Evolutionary conservation across 2,113 vertebrate genomes (phyloP).

Genomic region (Cavia porcellus): DNA sequence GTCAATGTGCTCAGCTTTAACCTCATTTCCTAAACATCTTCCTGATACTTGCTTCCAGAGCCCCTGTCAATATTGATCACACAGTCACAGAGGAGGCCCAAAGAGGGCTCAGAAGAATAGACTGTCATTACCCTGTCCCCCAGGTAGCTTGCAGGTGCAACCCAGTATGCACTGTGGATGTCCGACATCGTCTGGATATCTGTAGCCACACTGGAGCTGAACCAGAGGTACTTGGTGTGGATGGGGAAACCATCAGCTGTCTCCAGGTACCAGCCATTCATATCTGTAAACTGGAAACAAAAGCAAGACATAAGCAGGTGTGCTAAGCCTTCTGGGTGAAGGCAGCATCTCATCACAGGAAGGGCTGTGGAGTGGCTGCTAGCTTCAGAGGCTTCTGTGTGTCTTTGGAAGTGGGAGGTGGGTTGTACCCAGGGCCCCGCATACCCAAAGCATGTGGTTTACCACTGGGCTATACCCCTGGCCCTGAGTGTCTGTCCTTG

Average conservation of each 20-base stretch:
- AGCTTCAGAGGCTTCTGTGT: neutral
- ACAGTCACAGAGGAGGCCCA: neutral
- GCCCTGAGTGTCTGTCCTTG: neutral
- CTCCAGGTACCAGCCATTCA: conserved; percentile 93
- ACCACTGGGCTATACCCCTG: neutral
- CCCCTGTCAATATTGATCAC: neutral
- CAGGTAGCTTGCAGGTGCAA: conserved; percentile 93
- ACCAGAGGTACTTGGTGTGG: no score
- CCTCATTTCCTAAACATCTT: neutral
- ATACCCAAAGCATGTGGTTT: neutral
- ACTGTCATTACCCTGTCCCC: conserved; percentile 92
- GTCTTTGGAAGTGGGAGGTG: neutral
- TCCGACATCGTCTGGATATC: conserved; percentile 93
- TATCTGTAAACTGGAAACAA: conserved; percentile 92
- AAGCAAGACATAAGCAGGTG: neutral
- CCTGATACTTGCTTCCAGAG: neutral
- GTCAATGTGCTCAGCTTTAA: neutral
- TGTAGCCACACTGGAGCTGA: conserved; percentile 91
- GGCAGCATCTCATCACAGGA: neutral
- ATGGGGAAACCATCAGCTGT: conserved; percentile 74
- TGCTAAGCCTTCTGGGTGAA: neutral
- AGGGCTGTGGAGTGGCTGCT: neutral
- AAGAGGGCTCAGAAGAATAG: neutral
- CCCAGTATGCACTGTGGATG: conserved; percentile 91
- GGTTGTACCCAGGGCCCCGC: neutral